Evolutionary conservation across 2,888 invertebrate species (phyloP), one percentile per base, ranked within the genome.

Genomic region (Agrochola litura): DNA sequence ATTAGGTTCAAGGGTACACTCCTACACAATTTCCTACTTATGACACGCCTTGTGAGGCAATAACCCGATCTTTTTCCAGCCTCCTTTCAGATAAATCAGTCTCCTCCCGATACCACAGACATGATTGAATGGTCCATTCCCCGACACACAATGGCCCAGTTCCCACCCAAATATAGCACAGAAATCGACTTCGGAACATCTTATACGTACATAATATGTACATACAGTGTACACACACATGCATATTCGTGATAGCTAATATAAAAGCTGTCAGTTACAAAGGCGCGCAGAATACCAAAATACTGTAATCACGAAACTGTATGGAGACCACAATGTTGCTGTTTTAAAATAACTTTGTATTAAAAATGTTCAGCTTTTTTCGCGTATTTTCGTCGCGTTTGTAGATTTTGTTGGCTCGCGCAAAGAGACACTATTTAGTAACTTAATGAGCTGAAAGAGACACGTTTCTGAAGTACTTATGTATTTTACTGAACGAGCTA

Each of bases 211-310:
- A 67, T 12, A 63, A 37, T 30, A 43, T 43, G 22, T 5, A 14
- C 9, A 54, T 19, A 73, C 19, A 16, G 30, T 16, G 10, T 30
- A 65, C 70, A 58, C 73, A 83, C 63, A 75, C 70, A 73, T 78
- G 76, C 75, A 77, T 75, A 73, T 52, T 66, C 72, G 75, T 73
- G 80, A 86, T 78, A 86, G 88, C 84, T 86, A 88, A 86, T 86
- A 86, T 78, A 86, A 80, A 83, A 88, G 77, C 86, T 88, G 86
- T 86, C 88, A 86, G 46, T 46, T 76, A 41, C 88, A 88, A 67
- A 77, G 73, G 68, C 81, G 77, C 60, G 74, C 70, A 52, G 88
- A 88, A 88, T 83, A 88, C 86, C 69, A 76, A 86, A 86, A 74
- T 66, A 73, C 69, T 66, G 84, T 86, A 79, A 86, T 79, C 72